These are phyloP conservation scores for Aegotheles bennettii DNA, from an alignment of 2,113 vertebrate species.

Conservation along the genomic window DNA sequence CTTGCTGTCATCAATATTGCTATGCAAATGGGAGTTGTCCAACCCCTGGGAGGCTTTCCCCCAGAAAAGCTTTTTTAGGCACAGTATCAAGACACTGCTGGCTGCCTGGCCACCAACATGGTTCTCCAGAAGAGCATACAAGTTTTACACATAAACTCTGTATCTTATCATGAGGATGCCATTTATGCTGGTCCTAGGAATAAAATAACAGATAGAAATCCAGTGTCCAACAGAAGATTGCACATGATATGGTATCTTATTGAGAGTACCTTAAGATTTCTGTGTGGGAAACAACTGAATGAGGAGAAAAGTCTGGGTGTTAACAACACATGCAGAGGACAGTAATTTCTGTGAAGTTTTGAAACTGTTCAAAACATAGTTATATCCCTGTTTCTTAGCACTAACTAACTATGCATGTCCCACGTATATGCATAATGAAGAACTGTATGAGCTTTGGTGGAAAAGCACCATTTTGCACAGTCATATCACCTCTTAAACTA, in stretches of 20 bases:
- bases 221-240: neutral
- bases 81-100: neutral
- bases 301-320: neutral
- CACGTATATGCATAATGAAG: neutral
- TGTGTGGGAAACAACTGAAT: neutral
- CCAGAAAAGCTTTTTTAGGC: neutral
- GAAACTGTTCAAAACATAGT: neutral
- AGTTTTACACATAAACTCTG: neutral
- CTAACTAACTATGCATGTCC: slow-evolving; percentile 29
- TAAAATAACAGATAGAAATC: neutral
- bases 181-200: neutral
- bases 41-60: neutral
- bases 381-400: slow-evolving; percentile 24
- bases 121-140: neutral
- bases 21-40: neutral
- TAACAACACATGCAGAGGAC: neutral
- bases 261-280: neutral
- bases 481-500: slow-evolving; percentile 28
- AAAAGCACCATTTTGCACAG: slow-evolving; percentile 29
- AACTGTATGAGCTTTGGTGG: slow-evolving; percentile 11
- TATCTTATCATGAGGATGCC: neutral
- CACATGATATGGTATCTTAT: neutral
- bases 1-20: neutral
- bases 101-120: neutral
- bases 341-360: neutral